A percentile compares a stretch with the other conserved stretches of the same genome.
These are phyloP conservation scores for Phrynocephalus vlangalii DNA, from an alignment of 2,797 vertebrate species.

Conservation along the genomic window DNA sequence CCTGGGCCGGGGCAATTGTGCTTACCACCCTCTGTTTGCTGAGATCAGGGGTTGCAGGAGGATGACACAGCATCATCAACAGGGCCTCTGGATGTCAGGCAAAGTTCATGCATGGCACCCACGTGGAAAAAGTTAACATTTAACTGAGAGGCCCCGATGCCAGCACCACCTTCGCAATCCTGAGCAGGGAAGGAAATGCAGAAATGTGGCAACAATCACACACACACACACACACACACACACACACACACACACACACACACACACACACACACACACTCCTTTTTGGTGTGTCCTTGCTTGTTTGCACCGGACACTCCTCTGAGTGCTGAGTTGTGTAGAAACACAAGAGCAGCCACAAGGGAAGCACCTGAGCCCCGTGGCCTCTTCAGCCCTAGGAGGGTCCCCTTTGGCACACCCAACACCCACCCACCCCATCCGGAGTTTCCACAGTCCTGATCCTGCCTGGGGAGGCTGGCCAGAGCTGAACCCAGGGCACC, in stretches of 20 bases:
- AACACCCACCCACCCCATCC: too few species aligned
- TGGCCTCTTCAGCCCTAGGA: too few species aligned
- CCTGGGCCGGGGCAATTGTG: conserved; percentile 10
- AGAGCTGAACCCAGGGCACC: too few species aligned
- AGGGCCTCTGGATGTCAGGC: conserved; percentile 75
- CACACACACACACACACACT: too few species aligned
- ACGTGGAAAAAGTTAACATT: conserved; percentile 78
- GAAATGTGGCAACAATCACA: background rate
- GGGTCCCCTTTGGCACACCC: too few species aligned
- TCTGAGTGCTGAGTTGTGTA: too few species aligned
- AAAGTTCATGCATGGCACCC: conserved; percentile 76
- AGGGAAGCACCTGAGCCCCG: too few species aligned
- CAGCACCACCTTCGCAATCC: background rate
- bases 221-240: background rate
- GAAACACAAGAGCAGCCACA: too few species aligned
- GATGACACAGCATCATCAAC: conserved; percentile 72
- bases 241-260: background rate
- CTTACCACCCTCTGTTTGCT: conserved; percentile 66
- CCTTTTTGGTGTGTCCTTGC: too few species aligned
- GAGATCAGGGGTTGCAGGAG: conserved; percentile 74
- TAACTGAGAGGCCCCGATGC: conserved; percentile 65
- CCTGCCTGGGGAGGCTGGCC: too few species aligned
- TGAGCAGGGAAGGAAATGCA: background rate
- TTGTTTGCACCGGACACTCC: too few species aligned
- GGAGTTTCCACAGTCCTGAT: too few species aligned